Base-by-base conservation (phyloP, 2,113 vertebrate genomes). In the Chionomys nivalis region DNA sequence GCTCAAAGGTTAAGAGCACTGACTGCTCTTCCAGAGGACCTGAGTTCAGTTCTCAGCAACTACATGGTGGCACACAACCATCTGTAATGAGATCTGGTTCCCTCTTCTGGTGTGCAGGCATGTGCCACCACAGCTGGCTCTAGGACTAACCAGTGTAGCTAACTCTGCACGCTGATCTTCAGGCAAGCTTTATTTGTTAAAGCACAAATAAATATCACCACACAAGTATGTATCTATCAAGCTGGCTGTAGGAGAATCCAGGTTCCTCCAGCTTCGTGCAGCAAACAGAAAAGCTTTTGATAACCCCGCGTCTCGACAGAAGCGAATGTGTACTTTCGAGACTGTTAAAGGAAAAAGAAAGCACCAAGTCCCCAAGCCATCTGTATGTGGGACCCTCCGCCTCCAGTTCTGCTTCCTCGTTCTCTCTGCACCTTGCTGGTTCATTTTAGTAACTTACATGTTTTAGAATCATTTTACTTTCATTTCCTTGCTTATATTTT, bases 291-390 rank as follows among this genome's bases (percentile, higher is more conserved):
- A 82, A 36, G n/a, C 58, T 87, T 36, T n/a, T 49, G 6, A 3
- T 49, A 14, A 52, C 44, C 7, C 88, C 68, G 0, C 21, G 42
- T 70, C 79, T 63, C 1, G 47, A 85, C 63, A 79, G 91, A 87
- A 73, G 77, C 65, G 49, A 86, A 58, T 66, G 63, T 24, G 36
- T 39, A 70, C 81, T 94, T 89, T 76, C 78, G 87, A 93, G 79
- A 63, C 55, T 92, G 61, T 55, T 92, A 93, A 39, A 66, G 78
- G 89, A 78, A 61, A n/a, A 72, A 86, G 63, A 33, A 55, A 86
- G 52, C 21, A 42, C 19, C 10, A 36, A 42, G 26, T 73, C 24
- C 70, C 33, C 33, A 81, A 89, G 23, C 61, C 52, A 42, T 39
- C 91, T 87, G 52, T 49, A 49, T n/a, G 58, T 77, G 72, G 77